These are phyloP conservation scores for Conistra vaccinii DNA, from an alignment of 2,888 invertebrate species.

Conservation along the genomic window DNA sequence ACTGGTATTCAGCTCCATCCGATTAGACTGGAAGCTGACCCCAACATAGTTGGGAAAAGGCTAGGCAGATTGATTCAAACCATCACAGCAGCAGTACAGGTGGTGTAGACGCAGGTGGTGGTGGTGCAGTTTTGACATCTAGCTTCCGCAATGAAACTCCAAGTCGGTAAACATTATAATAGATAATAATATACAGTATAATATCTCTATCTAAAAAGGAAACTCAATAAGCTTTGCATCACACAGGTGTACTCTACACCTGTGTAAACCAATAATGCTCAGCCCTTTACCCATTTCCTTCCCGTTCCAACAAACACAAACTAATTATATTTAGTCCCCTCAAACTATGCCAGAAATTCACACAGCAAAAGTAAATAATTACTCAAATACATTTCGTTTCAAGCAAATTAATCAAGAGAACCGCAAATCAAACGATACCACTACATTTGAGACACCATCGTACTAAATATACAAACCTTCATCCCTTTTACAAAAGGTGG, in stretches of 20 bases:
- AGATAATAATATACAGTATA: not conserved
- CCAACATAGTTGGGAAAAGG: not conserved
- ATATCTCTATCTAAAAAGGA: not conserved
- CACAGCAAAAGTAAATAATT: constrained; percentile 55
- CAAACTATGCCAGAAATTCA: constrained; percentile 46
- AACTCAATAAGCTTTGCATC: not conserved
- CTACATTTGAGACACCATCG: constrained; percentile 51
- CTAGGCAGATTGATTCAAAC: not conserved
- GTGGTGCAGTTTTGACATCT: too few species aligned
- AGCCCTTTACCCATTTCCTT: constrained; percentile 13
- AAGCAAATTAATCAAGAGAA: constrained; percentile 61
- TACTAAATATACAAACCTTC: constrained; percentile 65
- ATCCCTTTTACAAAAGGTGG: constrained; percentile 63
- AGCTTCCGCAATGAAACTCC: not conserved
- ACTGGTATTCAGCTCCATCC: not conserved
- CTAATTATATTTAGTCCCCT: constrained; percentile 38
- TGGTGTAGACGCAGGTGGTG: too few species aligned
- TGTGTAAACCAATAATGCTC: constrained; percentile 12
- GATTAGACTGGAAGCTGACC: too few species aligned
- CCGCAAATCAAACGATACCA: constrained; percentile 65
- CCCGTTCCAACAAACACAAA: constrained; percentile 34
- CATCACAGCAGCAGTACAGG: too few species aligned
- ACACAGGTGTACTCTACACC: not conserved
- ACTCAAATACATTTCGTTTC: constrained; percentile 54
- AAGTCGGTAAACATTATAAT: not conserved